phyloP scores from a whole-genome alignment of 2,797 vertebrate genomes.

The Mus caroli region DNA sequence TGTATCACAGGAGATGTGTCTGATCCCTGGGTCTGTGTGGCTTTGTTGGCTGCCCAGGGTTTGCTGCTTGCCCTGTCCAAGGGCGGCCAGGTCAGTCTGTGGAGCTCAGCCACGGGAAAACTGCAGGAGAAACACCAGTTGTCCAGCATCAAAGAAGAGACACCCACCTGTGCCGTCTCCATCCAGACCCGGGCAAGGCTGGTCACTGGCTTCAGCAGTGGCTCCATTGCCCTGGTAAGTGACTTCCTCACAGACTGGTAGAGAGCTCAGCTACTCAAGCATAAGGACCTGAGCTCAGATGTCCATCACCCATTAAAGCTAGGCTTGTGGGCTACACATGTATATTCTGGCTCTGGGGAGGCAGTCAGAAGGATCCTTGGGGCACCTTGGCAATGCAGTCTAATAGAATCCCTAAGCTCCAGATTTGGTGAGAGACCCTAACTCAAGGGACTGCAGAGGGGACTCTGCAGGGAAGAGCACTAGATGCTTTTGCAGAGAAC shows the following conservation, averaged over 20 bases:
- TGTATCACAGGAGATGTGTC: slow-evolving; percentile 65
- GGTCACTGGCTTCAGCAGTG: slow-evolving; percentile 87
- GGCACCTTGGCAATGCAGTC: not conserved
- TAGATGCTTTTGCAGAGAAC: not conserved
- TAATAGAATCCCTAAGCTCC: not conserved
- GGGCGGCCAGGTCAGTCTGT: slow-evolving; percentile 84
- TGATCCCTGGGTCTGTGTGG: slow-evolving; percentile 71
- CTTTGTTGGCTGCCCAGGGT: slow-evolving; percentile 79
- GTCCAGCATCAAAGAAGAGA: slow-evolving; percentile 71
- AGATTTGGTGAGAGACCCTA: not conserved
- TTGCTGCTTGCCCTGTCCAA: slow-evolving; percentile 85
- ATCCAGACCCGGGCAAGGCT: slow-evolving; percentile 86
- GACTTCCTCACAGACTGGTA: not conserved
- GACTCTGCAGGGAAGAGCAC: not conserved
- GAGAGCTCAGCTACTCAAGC: not conserved
- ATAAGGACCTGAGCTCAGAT: not conserved
- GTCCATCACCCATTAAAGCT: not conserved
- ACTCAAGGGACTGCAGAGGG: no score
- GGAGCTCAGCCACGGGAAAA: slow-evolving; percentile 70
- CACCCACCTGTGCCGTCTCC: slow-evolving; percentile 68
- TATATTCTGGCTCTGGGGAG: not conserved
- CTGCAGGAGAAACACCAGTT: slow-evolving; percentile 75
- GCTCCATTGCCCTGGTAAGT: slow-evolving; percentile 78
- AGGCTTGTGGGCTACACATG: not conserved
- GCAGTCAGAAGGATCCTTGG: not conserved